Base-by-base conservation (phyloP, 37 sponge, comb jelly and placozoan species). In the Halisarca cf. caerulea region DNA sequence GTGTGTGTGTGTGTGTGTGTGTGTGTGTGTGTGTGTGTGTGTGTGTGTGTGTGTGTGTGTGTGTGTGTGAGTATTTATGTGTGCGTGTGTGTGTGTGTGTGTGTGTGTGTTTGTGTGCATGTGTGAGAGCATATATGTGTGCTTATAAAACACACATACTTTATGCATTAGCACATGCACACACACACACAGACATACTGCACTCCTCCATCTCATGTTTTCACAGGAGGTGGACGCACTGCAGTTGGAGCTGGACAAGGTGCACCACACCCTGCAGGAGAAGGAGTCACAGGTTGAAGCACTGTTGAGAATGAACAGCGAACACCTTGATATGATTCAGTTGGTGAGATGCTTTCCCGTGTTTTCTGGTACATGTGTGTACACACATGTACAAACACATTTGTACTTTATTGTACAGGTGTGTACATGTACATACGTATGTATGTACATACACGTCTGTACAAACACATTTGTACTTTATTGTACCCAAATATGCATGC, bases 31-130 rank as follows among this genome's bases (percentile, higher is more conserved):
- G 55, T 79, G 55, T 79, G 69, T 68, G 33, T 25, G 75, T 27
- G 25, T 79, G 80, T 44, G 25, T 23, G 80, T 79, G 78, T 28
- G 23, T 79, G 80, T 79, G 80, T 79, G 80, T 79, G 55, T 44
- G 55, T 47, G 80, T 44, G 55, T 79, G 55, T 79, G n/a, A n/a
- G n/a, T n/a, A n/a, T n/a, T n/a, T n/a, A n/a, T 25, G 75, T 27
- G 25, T 79, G 80, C 36, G 25, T 23, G 80, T 79, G 78, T 28
- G 23, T 79, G 80, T 79, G 80, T 79, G 80, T 79, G 55, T 44
- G 55, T 47, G 80, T 44, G 55, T 79, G 55, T 79, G n/a, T 61
- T 61, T 61, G 64, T 27, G 6, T 28, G 24, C 28, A 27, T 61
- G 64, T 68, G 32, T 68, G 69, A 11, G n/a, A n/a, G n/a, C n/a